Base-by-base conservation (phyloP, 2,113 vertebrate species). In the Equus quagga region DNA sequence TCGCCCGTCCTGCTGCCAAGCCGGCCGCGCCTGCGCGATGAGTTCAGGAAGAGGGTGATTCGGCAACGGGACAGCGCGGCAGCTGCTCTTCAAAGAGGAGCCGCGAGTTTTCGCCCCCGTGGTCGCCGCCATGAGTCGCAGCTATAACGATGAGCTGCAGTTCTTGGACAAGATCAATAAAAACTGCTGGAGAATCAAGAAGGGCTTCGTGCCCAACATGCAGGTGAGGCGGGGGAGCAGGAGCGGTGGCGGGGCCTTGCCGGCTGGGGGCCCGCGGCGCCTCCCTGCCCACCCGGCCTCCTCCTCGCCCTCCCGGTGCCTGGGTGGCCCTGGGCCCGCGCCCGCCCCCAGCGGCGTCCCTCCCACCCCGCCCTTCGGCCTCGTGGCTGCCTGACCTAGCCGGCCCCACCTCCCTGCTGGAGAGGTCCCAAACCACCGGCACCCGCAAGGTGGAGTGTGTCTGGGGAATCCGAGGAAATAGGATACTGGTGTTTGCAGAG, bases 121-220 rank as follows among this genome's bases (percentile, higher is more conserved):
- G 0, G 51, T 41, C 36, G 65, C 24, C 92, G 97, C 93, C 95
- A 99, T 99, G 99, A 99, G 99, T 97, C 99, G 99, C 41, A 99
- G 54, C 83, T 99, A 99, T 81, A 99, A 99, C n/a, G 99, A 99
- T 94, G 99, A 99, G 98, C 98, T 99, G 80, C 99, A 99, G 98
- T 99, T 98, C 96, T 92, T 99, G 99, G 99, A 99, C 10, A 99
- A 99, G 98, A 98, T 99, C 67, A 94, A 92, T 92, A 99, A 99
- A 18, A 99, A 99, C 97, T 99, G 99, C 98, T 99, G 99, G 99
- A 98, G 99, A 94, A 99, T 99, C 93, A 99, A 99, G 93, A 99
- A 99, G 89, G 99, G 99, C 44, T 99, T 99, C 93, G 99, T 99
- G 85, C 99, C 99, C 15, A 99, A 99, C 96, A 99, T 99, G 99